phyloP scores from a whole-genome alignment of 2,113 vertebrate genomes.

The Semnornis frantzii region DNA sequence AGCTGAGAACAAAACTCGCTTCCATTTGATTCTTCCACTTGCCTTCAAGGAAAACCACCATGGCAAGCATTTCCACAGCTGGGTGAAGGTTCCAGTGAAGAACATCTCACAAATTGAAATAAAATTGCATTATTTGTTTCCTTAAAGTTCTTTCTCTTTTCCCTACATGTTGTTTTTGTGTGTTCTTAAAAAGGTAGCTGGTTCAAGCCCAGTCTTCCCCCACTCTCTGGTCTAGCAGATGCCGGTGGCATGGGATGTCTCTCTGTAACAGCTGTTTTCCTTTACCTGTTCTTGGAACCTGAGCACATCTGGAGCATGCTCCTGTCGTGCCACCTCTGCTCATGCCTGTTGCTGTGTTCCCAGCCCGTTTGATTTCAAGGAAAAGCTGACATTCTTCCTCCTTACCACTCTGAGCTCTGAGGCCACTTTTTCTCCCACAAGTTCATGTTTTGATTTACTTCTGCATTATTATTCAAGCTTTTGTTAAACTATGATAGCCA shows the following conservation, averaged over 20 bases:
- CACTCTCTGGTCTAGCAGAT: neutral
- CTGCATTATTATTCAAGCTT: neutral
- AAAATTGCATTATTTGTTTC: neutral
- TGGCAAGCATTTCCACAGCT: neutral
- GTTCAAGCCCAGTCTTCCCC: neutral
- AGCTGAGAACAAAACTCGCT: neutral
- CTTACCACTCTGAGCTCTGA: neutral
- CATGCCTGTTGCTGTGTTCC: neutral
- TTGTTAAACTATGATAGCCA: neutral
- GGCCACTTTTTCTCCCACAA: neutral
- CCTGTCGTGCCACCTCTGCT: neutral
- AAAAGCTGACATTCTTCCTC: neutral
- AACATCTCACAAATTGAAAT: neutral
- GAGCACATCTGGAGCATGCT: neutral
- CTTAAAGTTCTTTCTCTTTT: neutral
- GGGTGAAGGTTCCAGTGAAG: neutral
- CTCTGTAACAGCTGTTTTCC: neutral
- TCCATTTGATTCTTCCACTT: neutral
- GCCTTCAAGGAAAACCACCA: neutral
- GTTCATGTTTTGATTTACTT: neutral
- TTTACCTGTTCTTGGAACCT: neutral
- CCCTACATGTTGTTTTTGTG: neutral
- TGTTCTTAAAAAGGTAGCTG: neutral
- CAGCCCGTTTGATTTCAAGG: neutral
- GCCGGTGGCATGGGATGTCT: rapidly evolving